A percentile compares a stretch with the other conserved stretches of the same genome.
These are phyloP conservation scores for Steinernema carpocapsae DNA, from an alignment of 2,888 invertebrate genomes.

Conservation along the genomic window DNA sequence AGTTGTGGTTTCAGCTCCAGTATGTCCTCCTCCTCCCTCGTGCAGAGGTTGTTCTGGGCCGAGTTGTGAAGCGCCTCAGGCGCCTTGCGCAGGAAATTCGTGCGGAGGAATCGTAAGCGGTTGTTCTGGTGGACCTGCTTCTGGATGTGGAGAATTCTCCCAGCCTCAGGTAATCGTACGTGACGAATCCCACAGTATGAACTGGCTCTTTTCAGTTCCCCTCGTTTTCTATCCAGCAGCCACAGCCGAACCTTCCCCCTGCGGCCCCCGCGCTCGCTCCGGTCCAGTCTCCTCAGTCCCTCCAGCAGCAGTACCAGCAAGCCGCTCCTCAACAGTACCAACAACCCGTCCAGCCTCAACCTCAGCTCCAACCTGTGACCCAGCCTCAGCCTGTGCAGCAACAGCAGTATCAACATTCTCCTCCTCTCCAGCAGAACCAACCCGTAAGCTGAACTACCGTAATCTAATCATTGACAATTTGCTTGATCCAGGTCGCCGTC, in stretches of 20 bases:
- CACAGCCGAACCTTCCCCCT: conserved; percentile 21
- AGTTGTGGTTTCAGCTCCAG: conserved; percentile 7
- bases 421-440: conserved; percentile 36
- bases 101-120: conserved; percentile 19
- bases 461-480: neutral
- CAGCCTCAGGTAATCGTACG: conserved; percentile 8
- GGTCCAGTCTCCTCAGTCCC: conserved; percentile 7
- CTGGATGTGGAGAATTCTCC: conserved; percentile 11
- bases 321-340: neutral
- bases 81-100: neutral
- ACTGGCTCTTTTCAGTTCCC: too few relatives aligned
- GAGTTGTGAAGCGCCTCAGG: neutral
- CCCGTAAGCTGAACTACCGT: conserved; percentile 18
- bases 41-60: conserved; percentile 7
- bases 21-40: conserved; percentile 15
- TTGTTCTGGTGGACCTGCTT: conserved; percentile 22
- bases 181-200: too few relatives aligned
- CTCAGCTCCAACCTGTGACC: conserved; percentile 11
- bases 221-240: conserved; percentile 8
- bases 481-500: conserved; percentile 8
- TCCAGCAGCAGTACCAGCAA: conserved; percentile 29
- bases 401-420: conserved; percentile 33
- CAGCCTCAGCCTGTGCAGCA: conserved; percentile 25
- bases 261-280: neutral
- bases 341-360: neutral